Evolutionary conservation across 1,140 invertebrate species (phyloP).

Genomic region (Gryllus bimaculatus): DNA sequence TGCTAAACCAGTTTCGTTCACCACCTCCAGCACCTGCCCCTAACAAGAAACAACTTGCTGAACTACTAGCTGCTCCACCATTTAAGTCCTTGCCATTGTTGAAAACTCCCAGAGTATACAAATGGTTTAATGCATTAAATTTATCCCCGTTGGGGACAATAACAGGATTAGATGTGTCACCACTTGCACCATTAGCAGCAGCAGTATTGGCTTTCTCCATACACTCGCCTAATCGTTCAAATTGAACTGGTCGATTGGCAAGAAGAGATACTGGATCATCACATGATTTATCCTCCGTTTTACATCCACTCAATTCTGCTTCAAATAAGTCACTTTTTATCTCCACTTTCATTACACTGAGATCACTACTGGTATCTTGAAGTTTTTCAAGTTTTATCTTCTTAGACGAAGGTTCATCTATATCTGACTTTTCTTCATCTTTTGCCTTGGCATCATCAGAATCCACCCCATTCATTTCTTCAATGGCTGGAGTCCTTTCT

Average conservation of each 20-base stretch:
- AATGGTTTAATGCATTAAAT: constrained; percentile 24
- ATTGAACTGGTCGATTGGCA: constrained; percentile 19
- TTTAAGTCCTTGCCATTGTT: constrained; percentile 39
- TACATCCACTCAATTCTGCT: constrained; percentile 12
- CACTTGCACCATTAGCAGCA: background rate
- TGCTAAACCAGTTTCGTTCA: constrained; percentile 49
- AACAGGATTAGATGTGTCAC: constrained; percentile 24
- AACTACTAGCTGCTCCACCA: constrained; percentile 25
- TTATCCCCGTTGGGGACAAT: constrained; percentile 23
- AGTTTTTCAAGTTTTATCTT: background rate
- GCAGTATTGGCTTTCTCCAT: constrained; percentile 23
- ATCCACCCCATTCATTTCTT: background rate
- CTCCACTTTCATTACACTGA: constrained; percentile 19
- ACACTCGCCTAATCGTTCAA: constrained; percentile 25
- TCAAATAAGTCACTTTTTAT: constrained; percentile 22
- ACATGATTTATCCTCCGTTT: constrained; percentile 20
- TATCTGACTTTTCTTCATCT: constrained; percentile 1
- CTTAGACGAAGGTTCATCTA: background rate
- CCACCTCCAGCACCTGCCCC: constrained; percentile 24
- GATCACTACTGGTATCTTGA: background rate
- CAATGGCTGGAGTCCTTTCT: background rate
- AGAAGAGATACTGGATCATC: constrained; percentile 15
- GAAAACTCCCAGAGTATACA: constrained; percentile 29
- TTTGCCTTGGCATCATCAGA: background rate
- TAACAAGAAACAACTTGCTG: constrained; percentile 26